Percentiles rank a stretch among this genome's conserved stretches.
phyloP scores from a whole-genome alignment of 37 sponge, comb jelly and placozoan species.

The Cladorhizidae sp. region DNA sequence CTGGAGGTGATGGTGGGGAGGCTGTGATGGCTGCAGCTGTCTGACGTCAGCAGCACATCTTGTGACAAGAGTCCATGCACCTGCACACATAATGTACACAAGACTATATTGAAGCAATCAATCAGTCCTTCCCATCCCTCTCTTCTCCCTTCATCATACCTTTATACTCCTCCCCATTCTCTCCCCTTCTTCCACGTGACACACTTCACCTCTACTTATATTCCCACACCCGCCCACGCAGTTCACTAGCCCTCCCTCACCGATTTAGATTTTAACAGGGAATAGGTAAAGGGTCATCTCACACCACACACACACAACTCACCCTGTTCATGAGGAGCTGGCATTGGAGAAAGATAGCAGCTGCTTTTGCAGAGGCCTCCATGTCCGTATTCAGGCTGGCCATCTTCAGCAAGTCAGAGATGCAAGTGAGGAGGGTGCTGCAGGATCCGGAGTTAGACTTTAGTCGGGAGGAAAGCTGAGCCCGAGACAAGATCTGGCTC shows the following conservation, averaged over 20 bases:
- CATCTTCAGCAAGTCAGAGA: slow-evolving; percentile 41
- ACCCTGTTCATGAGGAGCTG: slow-evolving; percentile 49
- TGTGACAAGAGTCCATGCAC: slow-evolving; percentile 41
- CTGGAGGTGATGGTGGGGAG: slow-evolving; percentile 8
- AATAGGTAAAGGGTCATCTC: too few relatives aligned
- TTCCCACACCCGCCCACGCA: too few relatives aligned
- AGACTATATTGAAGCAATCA: too few relatives aligned
- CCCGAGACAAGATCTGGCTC: slow-evolving; percentile 21
- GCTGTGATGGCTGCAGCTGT: slow-evolving; percentile 17
- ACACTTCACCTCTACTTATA: too few relatives aligned
- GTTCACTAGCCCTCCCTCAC: too few relatives aligned
- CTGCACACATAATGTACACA: slow-evolving; percentile 16
- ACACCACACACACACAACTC: too few relatives aligned
- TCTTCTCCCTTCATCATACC: too few relatives aligned
- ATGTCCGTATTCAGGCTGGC: slow-evolving; percentile 25
- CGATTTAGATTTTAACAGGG: too few relatives aligned
- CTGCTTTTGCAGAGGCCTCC: slow-evolving; percentile 29
- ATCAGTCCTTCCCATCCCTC: too few relatives aligned
- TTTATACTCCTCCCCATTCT: too few relatives aligned
- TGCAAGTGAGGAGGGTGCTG: slow-evolving; percentile 27
- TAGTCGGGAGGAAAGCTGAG: neutral
- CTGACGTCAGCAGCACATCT: slow-evolving; percentile 41
- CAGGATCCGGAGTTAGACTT: neutral
- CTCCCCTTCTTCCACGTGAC: too few relatives aligned
- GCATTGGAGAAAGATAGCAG: slow-evolving; percentile 59